Evolutionary conservation across 2,888 invertebrate species (phyloP).

Genomic region (Bhutanitis thaidina): DNA sequence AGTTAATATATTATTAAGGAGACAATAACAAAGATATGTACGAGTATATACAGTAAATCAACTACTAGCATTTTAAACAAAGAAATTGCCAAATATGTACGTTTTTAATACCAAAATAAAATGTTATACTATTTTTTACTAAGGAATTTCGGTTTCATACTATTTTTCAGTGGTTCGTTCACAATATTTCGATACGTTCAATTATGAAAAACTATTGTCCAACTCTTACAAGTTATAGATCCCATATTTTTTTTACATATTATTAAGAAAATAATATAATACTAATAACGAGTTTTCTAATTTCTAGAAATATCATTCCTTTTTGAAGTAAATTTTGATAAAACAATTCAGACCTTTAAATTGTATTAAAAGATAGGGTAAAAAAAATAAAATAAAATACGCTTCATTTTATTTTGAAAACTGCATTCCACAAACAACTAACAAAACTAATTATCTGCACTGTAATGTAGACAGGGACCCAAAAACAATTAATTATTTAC

Average conservation of each 20-base stretch:
- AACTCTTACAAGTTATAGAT: too few species aligned
- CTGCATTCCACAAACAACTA: neutral
- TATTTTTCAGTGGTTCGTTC: too few species aligned
- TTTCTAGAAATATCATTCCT: too few species aligned
- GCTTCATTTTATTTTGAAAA: too few species aligned
- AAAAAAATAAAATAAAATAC: neutral
- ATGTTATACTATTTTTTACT: too few species aligned
- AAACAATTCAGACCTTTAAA: too few species aligned
- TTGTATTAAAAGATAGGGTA: too few species aligned
- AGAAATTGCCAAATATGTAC: slow-evolving; percentile 29
- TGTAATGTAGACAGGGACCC: neutral
- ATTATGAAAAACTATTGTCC: neutral
- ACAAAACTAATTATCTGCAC: neutral
- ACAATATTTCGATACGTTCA: slow-evolving; percentile 34
- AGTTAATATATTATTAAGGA: slow-evolving; percentile 23
- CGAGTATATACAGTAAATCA: slow-evolving; percentile 8
- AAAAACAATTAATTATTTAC: neutral
- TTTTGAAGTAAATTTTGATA: too few species aligned
- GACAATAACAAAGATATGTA: too few species aligned
- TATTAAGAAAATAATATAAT: too few species aligned
- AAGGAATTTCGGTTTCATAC: too few species aligned
- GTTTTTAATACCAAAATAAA: neutral
- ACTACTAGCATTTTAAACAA: neutral
- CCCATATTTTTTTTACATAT: neutral
- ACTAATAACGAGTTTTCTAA: too few species aligned